Percentiles rank a stretch among this genome's conserved stretches.
Evolutionary conservation across 2,888 invertebrate genomes (phyloP).

Genomic region (Halictus ligatus): DNA sequence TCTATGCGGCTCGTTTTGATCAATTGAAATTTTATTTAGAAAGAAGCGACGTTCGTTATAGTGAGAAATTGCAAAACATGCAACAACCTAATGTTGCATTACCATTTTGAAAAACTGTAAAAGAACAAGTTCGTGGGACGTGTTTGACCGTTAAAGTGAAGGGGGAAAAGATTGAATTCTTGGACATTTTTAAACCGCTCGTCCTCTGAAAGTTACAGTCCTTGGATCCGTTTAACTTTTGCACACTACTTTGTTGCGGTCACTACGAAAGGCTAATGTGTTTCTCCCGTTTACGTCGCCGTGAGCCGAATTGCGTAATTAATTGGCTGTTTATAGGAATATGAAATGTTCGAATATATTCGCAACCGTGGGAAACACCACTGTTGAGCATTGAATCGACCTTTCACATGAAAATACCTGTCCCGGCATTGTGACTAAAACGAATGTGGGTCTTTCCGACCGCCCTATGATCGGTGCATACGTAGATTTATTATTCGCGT

Average conservation of each 20-base stretch:
- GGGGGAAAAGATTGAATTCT: neutral
- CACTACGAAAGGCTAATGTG: neutral
- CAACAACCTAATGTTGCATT: neutral
- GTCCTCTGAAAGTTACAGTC: conserved; percentile 1
- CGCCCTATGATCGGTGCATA: neutral
- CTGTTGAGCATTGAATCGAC: neutral
- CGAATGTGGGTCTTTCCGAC: neutral
- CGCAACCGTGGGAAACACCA: conserved; percentile 2
- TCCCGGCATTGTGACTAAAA: neutral
- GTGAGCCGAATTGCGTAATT: neutral
- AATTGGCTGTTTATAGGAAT: neutral
- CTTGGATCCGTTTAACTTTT: conserved; percentile 4
- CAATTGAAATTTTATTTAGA: neutral
- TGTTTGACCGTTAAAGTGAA: neutral
- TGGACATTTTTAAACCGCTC: neutral
- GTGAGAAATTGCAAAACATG: neutral
- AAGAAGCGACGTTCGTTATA: neutral
- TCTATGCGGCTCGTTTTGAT: neutral
- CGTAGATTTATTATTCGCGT: neutral
- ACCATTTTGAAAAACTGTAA: neutral
- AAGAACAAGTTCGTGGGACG: neutral
- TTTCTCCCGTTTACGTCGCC: neutral
- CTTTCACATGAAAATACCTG: neutral
- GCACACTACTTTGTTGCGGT: neutral
- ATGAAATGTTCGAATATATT: neutral